Conservation (phyloP, 2,797 vertebrate species). For the Artibeus lituratus region DNA sequence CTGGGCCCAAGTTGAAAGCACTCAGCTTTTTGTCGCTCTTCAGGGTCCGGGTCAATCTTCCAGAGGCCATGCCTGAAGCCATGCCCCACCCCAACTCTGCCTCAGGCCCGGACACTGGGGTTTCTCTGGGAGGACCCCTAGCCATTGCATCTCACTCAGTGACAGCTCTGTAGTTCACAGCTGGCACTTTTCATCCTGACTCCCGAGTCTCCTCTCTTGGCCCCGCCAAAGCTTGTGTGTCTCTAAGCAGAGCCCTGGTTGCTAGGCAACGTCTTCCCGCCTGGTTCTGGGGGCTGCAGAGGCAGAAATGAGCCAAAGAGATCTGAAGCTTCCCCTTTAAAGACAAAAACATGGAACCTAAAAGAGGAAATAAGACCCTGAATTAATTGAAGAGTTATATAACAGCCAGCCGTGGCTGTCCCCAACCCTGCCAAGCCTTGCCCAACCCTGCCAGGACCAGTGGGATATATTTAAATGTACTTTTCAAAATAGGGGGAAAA, state of each 20-base stretch:
- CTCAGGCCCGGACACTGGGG: background rate
- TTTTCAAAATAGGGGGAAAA: background rate
- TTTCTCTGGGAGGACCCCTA: background rate
- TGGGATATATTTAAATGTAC: constrained; percentile 31
- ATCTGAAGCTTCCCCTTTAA: constrained; percentile 16
- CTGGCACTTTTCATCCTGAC: constrained; percentile 46
- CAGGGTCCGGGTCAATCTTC: background rate
- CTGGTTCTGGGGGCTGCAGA: background rate
- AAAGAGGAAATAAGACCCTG: background rate
- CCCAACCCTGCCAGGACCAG: background rate
- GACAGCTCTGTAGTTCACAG: constrained; percentile 10
- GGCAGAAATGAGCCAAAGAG: background rate
- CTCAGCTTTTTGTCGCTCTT: background rate
- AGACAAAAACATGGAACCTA: constrained; percentile 10
- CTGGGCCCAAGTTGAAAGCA: background rate
- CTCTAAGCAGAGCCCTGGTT: constrained; percentile 58
- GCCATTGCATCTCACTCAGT: background rate
- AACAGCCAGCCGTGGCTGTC: constrained; percentile 5
- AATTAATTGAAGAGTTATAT: constrained; percentile 50
- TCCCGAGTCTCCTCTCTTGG: constrained; percentile 62
- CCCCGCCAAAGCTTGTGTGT: background rate
- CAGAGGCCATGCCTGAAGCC: background rate
- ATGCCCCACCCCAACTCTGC: background rate
- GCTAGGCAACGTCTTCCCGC: constrained; percentile 50
- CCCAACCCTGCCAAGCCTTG: background rate